Conservation (phyloP, 2,797 vertebrate species). For the Rhinophrynus dorsalis region DNA sequence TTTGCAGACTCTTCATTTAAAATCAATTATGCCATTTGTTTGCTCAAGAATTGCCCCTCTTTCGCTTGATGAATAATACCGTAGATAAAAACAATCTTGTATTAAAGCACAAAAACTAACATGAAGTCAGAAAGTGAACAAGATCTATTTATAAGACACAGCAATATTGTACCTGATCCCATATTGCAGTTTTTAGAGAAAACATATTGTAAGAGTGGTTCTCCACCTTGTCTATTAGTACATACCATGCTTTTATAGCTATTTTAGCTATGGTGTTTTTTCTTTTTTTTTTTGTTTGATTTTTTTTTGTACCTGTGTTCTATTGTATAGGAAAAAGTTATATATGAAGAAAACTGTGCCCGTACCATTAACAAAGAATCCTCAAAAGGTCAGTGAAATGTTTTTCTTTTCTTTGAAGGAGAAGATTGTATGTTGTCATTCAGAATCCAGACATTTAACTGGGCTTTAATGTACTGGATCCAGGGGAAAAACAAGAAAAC, state of each 20-base stretch:
- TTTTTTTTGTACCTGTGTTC: neutral
- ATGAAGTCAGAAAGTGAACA: too few species aligned
- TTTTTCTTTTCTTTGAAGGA: constrained; percentile 57
- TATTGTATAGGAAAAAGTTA: constrained; percentile 13
- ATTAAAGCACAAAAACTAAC: too few species aligned
- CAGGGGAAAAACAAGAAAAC: neutral
- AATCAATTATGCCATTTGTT: too few species aligned
- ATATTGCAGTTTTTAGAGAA: too few species aligned
- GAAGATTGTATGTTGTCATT: constrained; percentile 53
- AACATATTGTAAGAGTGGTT: neutral
- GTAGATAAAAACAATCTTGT: too few species aligned
- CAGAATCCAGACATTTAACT: constrained; percentile 52
- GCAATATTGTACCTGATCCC: too few species aligned
- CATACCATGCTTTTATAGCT: neutral
- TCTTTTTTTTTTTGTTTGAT: neutral
- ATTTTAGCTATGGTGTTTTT: neutral
- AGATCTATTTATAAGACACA: too few species aligned
- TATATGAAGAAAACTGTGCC: constrained; percentile 44
- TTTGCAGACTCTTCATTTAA: too few species aligned
- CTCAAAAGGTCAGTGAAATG: constrained; percentile 47
- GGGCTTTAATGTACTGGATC: constrained; percentile 40
- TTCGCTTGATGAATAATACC: too few species aligned
- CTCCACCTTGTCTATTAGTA: neutral
- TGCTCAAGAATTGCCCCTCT: too few species aligned
- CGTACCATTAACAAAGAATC: constrained; percentile 50